Evolutionary conservation across 2,797 vertebrate genomes (phyloP).

Genomic region (Siniperca undulata): DNA sequence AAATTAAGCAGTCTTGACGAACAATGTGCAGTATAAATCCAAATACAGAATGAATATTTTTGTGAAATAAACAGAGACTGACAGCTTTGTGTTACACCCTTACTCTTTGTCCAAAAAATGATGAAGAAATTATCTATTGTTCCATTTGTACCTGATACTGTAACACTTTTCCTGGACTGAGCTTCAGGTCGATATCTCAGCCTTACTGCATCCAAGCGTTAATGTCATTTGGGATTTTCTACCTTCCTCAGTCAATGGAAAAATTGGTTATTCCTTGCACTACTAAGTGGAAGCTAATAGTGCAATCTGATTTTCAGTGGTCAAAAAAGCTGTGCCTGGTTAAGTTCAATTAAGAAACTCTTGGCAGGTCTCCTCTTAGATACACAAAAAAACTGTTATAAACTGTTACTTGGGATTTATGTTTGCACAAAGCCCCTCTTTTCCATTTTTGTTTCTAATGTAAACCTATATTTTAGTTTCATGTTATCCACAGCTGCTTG

Average conservation of each 20-base stretch:
- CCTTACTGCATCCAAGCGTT: conserved; percentile 26
- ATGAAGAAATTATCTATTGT: not conserved
- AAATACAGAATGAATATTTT: not conserved
- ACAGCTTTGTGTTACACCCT: not conserved
- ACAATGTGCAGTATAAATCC: not conserved
- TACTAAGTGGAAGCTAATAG: conserved; percentile 54
- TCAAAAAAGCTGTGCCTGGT: conserved; percentile 29
- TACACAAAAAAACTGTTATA: not conserved
- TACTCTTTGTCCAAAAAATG: not conserved
- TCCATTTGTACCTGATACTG: conserved; percentile 21
- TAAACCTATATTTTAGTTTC: not conserved
- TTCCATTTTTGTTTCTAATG: not conserved
- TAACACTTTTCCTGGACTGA: conserved; percentile 16
- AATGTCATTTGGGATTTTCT: conserved; percentile 39
- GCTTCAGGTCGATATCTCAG: conserved; percentile 35
- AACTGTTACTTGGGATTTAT: conserved; percentile 19
- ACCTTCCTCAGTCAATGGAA: conserved; percentile 22
- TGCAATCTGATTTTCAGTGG: conserved; percentile 35
- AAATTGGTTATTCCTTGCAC: conserved; percentile 32
- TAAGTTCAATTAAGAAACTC: conserved; percentile 24
- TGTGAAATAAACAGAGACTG: not conserved
- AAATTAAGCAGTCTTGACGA: not conserved
- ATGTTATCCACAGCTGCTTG: not conserved
- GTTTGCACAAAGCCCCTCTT: conserved; percentile 30
- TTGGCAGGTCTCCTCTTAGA: conserved; percentile 12